Evolutionary conservation across 2,113 vertebrate genomes (phyloP), one percentile per base, ranked within the genome.

Genomic region (Corydoras sp.): DNA sequence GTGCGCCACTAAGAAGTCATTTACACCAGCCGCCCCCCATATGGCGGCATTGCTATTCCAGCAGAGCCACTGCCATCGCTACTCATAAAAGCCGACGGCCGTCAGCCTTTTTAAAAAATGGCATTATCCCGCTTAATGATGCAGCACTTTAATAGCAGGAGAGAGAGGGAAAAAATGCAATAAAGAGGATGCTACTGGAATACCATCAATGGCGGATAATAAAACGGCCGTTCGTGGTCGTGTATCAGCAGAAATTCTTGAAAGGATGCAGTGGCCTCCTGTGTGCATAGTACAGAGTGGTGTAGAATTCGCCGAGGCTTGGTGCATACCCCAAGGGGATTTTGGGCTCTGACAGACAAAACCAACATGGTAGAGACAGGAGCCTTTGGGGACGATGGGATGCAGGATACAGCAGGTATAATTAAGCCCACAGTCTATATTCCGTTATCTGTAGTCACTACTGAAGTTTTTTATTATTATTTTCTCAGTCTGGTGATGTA

Each of bases 1-100:
- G 85, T 88, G 89, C 89, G 78, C 86, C 82, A 81, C 89, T 90
- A 90, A 90, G 88, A 90, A 89, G 88, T 87, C 85, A 88, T 91
- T 90, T 90, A 86, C 72, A 80, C 85, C 65, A 79, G 82, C 79
- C 79, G 76, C 81, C 79, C 81, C 87, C 87, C 87, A 85, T 89
- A 86, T 88, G 88, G 86, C 88, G 87, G 88, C 85, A 89, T 88
- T 83, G 85, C 79, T 79, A 83, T 83, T 81, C 79, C 79, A 63
- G 76, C 72, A 79, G 70, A 78, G 79, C 68, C 71, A 51, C 77
- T 54, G 77, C 74, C 69, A 58, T 77, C 60, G 50, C 43, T 71
- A 61, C 79, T 82, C 77, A 80, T 84, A 83, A 83, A 80, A 80
- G 81, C 70, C 77, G 12, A 53, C 65, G 80, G 78, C 81, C 79